Evolutionary conservation across 2,888 invertebrate species (phyloP), one percentile per base, ranked within the genome.

Genomic region (Lordiphosa andalusiaca): DNA sequence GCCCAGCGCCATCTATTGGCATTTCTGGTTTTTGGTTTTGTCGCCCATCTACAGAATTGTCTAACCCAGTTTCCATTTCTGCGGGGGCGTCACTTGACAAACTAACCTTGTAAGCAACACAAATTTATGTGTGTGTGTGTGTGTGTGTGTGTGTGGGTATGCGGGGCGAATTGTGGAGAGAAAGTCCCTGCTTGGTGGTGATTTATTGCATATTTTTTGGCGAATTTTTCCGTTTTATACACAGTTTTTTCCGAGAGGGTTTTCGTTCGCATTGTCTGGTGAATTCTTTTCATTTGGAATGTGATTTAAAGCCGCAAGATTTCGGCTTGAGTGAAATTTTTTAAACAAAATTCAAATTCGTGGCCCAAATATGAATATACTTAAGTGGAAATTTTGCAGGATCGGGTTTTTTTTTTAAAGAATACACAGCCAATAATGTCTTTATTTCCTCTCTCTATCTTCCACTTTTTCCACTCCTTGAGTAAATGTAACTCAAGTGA

Each of bases 131-230:
- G 70, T 73, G 76, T 73, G 57, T 76, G 61, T 70, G 68, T 73
- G 68, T 71, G 63, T n/a, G n/a, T 76, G 61, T 77, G 70, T 73
- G 76, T 73, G 57, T 76, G 61, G 73, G 68, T 73, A 70, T 71
- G 63, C 53, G 40, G 50, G 47, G 30, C 59, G 49, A 44, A 33
- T 38, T 36, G 44, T 16, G 33, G 44, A 44, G 16, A 6, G 44
- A 16, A 33, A 33, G 40, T 39, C 53, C 67, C 54, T 58, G 66
- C 55, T 46, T 71, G 56, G 64, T 73, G 66, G 63, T 77, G 74
- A 74, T 74, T 74, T 74, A 74, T 74, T 74, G 74, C 74, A 68
- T 73, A 73, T 74, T 77, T 67, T 68, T 74, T 65, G 66, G 77
- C 68, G 74, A 69, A 72, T 75, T 75, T 68, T 54, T 42, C 67